A percentile compares a stretch with the other conserved stretches of the same genome.
Evolutionary conservation across 1,140 invertebrate genomes (phyloP).

Genomic region (Galleria mellonella): DNA sequence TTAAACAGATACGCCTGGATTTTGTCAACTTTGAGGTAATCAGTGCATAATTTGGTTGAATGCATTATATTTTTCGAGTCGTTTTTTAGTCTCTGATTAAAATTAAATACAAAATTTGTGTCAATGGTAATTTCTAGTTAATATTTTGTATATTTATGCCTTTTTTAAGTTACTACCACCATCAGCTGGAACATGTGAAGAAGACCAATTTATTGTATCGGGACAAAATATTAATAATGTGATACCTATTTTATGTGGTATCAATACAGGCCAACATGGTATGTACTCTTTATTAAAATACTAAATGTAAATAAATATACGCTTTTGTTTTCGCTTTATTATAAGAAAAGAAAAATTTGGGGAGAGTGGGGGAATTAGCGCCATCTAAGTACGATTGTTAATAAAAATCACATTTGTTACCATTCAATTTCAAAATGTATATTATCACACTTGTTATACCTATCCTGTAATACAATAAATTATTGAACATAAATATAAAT

Average conservation of each 20-base stretch:
- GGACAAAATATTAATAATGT: conserved; percentile 81
- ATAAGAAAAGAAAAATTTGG: no score
- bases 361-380: no score
- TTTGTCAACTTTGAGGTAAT: conserved; percentile 81
- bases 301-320: neutral
- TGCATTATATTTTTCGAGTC: no score
- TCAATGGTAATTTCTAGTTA: neutral
- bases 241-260: conserved; percentile 82
- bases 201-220: conserved; percentile 81
- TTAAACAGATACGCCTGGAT: conserved; percentile 81
- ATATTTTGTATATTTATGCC: conserved; percentile 7
- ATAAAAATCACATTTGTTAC: no score
- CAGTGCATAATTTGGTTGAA: no score
- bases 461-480: no score
- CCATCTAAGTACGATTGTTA: no score
- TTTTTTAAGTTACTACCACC: conserved; percentile 78
- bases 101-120: neutral
- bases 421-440: no score
- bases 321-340: no score
- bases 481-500: no score
- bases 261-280: conserved; percentile 86
- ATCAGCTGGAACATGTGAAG: conserved; percentile 78
- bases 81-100: no score
- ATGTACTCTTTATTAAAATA: conserved; percentile 27
- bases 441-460: no score